Percentiles rank a stretch among this genome's conserved stretches.
phyloP scores from a whole-genome alignment of 1,140 invertebrate species.

The Antheraea pernyi region DNA sequence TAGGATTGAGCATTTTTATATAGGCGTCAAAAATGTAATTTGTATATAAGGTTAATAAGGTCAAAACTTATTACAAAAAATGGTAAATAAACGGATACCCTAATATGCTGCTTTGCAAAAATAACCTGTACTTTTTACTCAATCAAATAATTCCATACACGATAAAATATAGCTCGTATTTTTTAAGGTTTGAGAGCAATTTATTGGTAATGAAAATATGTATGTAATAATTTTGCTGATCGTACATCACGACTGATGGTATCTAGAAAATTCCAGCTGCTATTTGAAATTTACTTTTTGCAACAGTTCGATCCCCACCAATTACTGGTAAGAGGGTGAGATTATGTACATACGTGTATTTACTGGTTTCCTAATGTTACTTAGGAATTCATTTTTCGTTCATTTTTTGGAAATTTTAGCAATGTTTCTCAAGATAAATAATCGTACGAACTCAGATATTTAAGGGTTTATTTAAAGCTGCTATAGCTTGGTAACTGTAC shows the following conservation, averaged over 20 bases:
- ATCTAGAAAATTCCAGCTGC: conserved; percentile 29
- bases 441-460: background rate
- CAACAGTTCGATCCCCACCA: conserved; percentile 17
- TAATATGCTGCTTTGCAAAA: too few relatives aligned
- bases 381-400: background rate
- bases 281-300: conserved; percentile 21
- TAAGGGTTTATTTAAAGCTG: background rate
- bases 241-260: conserved; percentile 13
- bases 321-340: conserved; percentile 14
- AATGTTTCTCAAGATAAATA: background rate
- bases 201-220: background rate
- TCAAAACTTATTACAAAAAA: too few relatives aligned
- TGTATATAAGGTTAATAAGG: too few relatives aligned
- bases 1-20: too few relatives aligned
- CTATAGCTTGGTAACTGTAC: too few relatives aligned
- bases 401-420: background rate
- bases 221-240: conserved; percentile 9
- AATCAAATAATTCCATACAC: too few relatives aligned
- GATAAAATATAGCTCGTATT: too few relatives aligned
- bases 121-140: too few relatives aligned
- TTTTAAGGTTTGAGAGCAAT: too few relatives aligned
- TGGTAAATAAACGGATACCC: too few relatives aligned
- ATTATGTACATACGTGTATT: background rate
- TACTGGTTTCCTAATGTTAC: background rate
- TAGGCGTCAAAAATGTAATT: too few relatives aligned